A percentile compares a stretch with the other conserved stretches of the same genome.
Evolutionary conservation across 2,888 invertebrate genomes (phyloP).

Genomic region (Zhuqinia jingwanae): DNA sequence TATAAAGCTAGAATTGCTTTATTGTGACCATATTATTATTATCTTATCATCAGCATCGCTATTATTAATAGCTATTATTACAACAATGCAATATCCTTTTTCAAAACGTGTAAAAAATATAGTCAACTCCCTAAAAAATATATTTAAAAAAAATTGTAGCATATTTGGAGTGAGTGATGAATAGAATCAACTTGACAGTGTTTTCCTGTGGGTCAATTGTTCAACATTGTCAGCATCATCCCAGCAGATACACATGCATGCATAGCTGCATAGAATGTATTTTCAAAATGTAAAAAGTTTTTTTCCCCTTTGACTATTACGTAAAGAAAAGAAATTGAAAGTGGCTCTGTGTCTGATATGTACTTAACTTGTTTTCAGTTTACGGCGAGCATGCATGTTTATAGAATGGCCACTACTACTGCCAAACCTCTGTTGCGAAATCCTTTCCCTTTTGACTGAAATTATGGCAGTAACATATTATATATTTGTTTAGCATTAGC

Average conservation of each 20-base stretch:
- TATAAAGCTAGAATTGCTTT: neutral
- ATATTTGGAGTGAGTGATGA: slow-evolving; percentile 33
- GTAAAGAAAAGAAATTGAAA: slow-evolving; percentile 48
- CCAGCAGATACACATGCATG: no score
- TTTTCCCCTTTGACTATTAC: no score
- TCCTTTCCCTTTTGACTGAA: slow-evolving; percentile 7
- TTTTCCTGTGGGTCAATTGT: slow-evolving; percentile 66
- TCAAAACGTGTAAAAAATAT: slow-evolving; percentile 16
- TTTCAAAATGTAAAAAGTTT: no score
- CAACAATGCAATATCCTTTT: slow-evolving; percentile 41
- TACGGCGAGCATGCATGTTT: neutral
- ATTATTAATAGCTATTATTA: slow-evolving; percentile 17
- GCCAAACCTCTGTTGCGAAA: slow-evolving; percentile 35
- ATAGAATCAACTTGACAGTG: slow-evolving; percentile 61
- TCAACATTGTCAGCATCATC: neutral
- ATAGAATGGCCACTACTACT: neutral
- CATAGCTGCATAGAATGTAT: no score
- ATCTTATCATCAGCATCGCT: no score
- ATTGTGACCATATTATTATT: neutral
- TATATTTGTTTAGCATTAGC: no score
- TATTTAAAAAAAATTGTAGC: neutral
- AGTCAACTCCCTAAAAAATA: slow-evolving; percentile 46
- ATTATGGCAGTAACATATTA: neutral
- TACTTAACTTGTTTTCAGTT: slow-evolving; percentile 31
- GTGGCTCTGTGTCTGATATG: slow-evolving; percentile 1